Base-by-base conservation (phyloP, 2,888 invertebrate genomes). In the Acanthosepion pharaonis region DNA sequence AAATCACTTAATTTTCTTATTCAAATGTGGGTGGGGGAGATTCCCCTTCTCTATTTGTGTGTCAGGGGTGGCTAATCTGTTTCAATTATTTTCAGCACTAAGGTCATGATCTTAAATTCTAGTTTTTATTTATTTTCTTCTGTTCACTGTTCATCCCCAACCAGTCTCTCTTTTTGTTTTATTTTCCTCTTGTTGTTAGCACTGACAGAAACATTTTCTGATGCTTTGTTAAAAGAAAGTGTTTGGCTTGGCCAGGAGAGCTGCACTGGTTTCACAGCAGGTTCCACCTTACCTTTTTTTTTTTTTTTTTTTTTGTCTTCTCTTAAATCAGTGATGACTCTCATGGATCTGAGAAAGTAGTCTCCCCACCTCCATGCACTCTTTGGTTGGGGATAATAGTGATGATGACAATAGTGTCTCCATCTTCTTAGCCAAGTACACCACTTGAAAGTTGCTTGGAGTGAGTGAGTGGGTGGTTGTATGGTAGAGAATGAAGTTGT, bases 1-100 rank as follows among this genome's bases (percentile, higher is more conserved):
- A 78, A n/a, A 78, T 78, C 78, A 78, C 78, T 78, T 78, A 78
- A 78, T n/a, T 78, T 78, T 18, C n/a, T 78, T n/a, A 78, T 78
- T 59, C 78, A 78, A 78, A 78, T 2, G 9, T 2, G 15, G 15
- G 55, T 55, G 55, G 4, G 4, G 15, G 42, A 42, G 42, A 42
- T 42, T 42, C 51, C 51, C 51, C 28, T 25, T 25, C 64, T 78
- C n/a, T 78, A n/a, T 8, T n/a, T 28, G 78, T 28, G 59, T 59
- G 59, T 23, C 5, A 6, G 78, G 78, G n/a, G 78, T 15, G 78
- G 78, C n/a, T 78, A 78, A 78, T n/a, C 78, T 78, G 78, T 78
- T 78, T 78, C n/a, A 78, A 78, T 78, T 78, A 78, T 78, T 33
- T 78, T 78, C 78, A 78, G 78, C 78, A 15, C 78, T 78, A 78